Evolutionary conservation across 2,888 invertebrate genomes (phyloP), one percentile per base, ranked within the genome.

Genomic region (Cryptocephalus moraei): DNA sequence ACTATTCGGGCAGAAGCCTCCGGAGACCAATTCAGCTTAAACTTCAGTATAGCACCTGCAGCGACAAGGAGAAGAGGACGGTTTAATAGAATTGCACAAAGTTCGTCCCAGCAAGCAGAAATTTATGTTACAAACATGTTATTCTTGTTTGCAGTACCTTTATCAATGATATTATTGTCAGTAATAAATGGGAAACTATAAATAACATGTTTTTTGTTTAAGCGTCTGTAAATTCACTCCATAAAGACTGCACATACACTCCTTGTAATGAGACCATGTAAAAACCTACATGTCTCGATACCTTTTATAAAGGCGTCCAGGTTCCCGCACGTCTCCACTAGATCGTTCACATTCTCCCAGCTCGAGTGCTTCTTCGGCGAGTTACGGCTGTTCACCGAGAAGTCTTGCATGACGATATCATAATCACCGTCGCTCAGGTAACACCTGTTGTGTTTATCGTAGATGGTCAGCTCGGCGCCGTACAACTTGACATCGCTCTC

Each of bases 361-460:
- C 78, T 85, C n/a, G 84, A 81, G 60, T 77, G 74, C 62, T 84
- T 84, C 64, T 81, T 82, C 9, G 86, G 84, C 1, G 81, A 77
- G 33, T 72, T 72, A 64, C 74, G 75, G 36, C 69, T 63, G 50
- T 67, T 69, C 11, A 68, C 62, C 49, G 72, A 70, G 36, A 86
- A 78, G 60, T 91, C 89, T 61, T 89, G 86, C 52, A 94, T 72
- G 44, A 86, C 83, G 48, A 94, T 74, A 66, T 93, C 92, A 69
- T 95, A 94, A 66, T 92, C 90, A 4, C 93, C 94, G 57, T 91
- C 90, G 1, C 84, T 85, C 43, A 92, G 75, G 46, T 91, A 76
- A 65, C 92, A 92, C 11, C 90, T 81, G 63, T 86, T 89, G 62
- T 90, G 84, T 66, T 91, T 91, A 68, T 94, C 93, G 64, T 90